Base-by-base conservation (phyloP, 2,797 vertebrate species). In the Sebastes oblongus region DNA sequence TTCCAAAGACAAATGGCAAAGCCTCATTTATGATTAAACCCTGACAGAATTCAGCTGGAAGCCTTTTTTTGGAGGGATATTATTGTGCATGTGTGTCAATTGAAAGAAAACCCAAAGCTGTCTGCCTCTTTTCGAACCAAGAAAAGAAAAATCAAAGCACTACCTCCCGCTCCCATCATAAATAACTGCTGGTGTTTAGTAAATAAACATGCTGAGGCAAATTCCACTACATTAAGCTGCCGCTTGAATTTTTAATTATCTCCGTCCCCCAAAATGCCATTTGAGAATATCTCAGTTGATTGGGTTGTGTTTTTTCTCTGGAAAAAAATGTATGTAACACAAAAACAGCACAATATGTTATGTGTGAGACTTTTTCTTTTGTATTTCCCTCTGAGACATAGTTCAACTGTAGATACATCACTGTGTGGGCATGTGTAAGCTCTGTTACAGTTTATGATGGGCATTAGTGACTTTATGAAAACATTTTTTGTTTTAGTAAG, bases 191-290 rank as follows among this genome's bases (percentile, higher is more conserved):
- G 72, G 55, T 77, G 62, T 77, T 79, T 65, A 54, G 50, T 59
- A 78, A 84, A 67, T 80, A 80, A 80, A 77, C 55, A 80, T 64
- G 36, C 56, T 34, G 46, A 83, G 36, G 72, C 52, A 79, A 60
- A 73, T 80, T 75, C 9, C 18, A 50, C 14, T 30, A 73, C 59
- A 60, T 75, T 62, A 58, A 68, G 56, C 62, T 68, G 32, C 12
- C 1, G 24, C 71, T 60, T 77, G 24, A 59, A 72, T 70, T 69
- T 82, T 82, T 75, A 76, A 85, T 81, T 59, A 85, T 76, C 81
- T 67, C 34, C 22, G 11, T 69, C 20, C 30, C 24, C 56, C 27
- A 66, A 78, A 83, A 75, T 61, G 58, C 67, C 66, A 6, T 75
- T 73, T 34, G 4, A 79, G 52, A 62, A 79, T 64, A 59, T 50